Evolutionary conservation across 2,888 invertebrate species (phyloP).

Genomic region (Hyppa rectilinea): DNA sequence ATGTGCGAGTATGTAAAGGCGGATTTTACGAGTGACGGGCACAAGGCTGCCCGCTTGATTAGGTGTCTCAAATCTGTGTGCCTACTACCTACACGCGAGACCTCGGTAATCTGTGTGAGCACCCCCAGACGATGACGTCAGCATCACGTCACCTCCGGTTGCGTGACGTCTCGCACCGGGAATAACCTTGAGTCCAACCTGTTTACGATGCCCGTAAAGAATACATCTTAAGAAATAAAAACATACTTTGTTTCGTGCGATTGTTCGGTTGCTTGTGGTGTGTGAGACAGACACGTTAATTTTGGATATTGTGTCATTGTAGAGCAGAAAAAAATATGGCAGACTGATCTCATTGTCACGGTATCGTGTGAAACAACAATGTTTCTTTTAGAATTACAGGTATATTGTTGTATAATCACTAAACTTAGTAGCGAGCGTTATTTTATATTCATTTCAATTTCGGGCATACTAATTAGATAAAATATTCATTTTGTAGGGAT

Average conservation of each 20-base stretch:
- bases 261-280: conserved; percentile 11
- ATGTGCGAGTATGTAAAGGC: conserved; percentile 12
- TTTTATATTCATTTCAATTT: not conserved
- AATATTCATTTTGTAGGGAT: not conserved
- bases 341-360: conserved; percentile 14
- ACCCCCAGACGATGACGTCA: conserved; percentile 57
- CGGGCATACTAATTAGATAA: not conserved
- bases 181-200: conserved; percentile 16
- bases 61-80: conserved; percentile 35
- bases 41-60: conserved; percentile 39
- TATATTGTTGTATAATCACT: conserved; percentile 10
- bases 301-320: conserved; percentile 45
- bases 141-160: conserved; percentile 49
- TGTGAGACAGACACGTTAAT: conserved; percentile 24
- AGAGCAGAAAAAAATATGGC: conserved; percentile 17
- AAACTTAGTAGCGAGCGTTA: not conserved
- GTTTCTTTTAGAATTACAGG: not conserved
- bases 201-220: conserved; percentile 45
- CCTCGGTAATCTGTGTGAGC: conserved; percentile 28
- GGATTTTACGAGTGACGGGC: conserved; percentile 21
- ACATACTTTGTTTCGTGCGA: conserved; percentile 16
- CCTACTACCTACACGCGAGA: conserved; percentile 21
- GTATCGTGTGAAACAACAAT: conserved; percentile 13
- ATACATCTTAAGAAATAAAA: conserved; percentile 12
- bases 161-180: conserved; percentile 40